A percentile compares a stretch with the other conserved stretches of the same genome.
These are phyloP conservation scores for Sceliomorpha sp. DNA, from an alignment of 2,888 invertebrate genomes.

Conservation along the genomic window DNA sequence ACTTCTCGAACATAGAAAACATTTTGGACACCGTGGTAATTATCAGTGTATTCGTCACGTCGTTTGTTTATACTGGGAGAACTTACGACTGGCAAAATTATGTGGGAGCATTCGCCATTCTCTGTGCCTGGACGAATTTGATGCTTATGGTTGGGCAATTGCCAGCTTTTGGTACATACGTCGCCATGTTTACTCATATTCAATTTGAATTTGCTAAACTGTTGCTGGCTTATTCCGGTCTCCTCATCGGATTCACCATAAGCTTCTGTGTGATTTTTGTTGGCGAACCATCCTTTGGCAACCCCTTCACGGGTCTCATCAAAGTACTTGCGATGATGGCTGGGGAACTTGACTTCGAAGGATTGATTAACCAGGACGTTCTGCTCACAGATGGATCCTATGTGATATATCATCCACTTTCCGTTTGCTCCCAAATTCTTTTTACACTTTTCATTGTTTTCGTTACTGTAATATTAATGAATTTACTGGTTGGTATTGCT, in stretches of 20 bases:
- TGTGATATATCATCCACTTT: constrained; percentile 73
- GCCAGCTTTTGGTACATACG: constrained; percentile 81
- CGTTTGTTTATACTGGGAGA: constrained; percentile 73
- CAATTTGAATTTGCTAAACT: constrained; percentile 79
- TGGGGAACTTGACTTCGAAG: constrained; percentile 77
- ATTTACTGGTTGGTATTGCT: constrained; percentile 78
- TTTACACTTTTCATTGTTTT: constrained; percentile 78
- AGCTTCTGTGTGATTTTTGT: constrained; percentile 80
- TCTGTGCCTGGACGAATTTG: constrained; percentile 80
- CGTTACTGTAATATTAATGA: constrained; percentile 79
- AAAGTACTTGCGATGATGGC: constrained; percentile 79
- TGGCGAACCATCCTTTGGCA: constrained; percentile 73
- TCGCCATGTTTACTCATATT: constrained; percentile 81
- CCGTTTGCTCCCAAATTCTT: constrained; percentile 76
- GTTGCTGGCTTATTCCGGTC: constrained; percentile 77
- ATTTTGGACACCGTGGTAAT: constrained; percentile 74
- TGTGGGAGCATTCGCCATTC: constrained; percentile 78
- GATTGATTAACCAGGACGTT: constrained; percentile 72
- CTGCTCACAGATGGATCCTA: constrained; percentile 66
- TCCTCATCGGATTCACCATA: constrained; percentile 79
- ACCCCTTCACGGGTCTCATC: constrained; percentile 76
- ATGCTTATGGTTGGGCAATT: constrained; percentile 81
- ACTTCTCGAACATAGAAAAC: constrained; percentile 78
- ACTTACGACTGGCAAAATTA: constrained; percentile 79
- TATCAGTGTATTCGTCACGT: constrained; percentile 74